Conservation (phyloP, 2,888 invertebrate species). For the Eupithecia pulchellata region DNA sequence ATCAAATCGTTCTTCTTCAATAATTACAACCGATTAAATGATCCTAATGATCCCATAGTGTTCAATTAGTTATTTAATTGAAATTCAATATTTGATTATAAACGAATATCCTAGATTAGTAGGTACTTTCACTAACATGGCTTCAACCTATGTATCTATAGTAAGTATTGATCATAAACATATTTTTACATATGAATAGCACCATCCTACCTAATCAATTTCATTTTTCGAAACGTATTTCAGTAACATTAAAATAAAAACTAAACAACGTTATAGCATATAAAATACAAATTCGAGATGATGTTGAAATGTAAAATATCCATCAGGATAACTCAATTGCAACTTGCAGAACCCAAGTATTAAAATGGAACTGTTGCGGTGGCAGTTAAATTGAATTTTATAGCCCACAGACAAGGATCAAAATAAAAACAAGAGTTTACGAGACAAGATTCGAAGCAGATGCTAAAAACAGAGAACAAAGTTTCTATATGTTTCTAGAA, state of each 20-base stretch:
- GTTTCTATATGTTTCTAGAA: background rate
- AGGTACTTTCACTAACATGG: too few relatives aligned
- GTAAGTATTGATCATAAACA: too few relatives aligned
- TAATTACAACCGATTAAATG: too few relatives aligned
- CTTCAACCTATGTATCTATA: too few relatives aligned
- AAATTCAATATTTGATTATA: too few relatives aligned
- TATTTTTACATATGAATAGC: too few relatives aligned
- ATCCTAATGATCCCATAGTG: too few relatives aligned
- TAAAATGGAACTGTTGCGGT: constrained; percentile 39
- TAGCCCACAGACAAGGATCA: constrained; percentile 37
- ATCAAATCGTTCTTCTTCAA: too few relatives aligned
- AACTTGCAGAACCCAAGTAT: constrained; percentile 29
- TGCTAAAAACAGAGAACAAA: constrained; percentile 16
- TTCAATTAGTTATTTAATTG: too few relatives aligned
- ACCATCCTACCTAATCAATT: background rate
- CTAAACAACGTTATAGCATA: background rate
- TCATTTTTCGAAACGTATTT: background rate
- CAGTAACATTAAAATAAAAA: background rate
- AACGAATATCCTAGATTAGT: too few relatives aligned
- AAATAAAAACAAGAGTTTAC: constrained; percentile 30
- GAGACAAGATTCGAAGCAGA: constrained; percentile 20
- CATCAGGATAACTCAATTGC: constrained; percentile 5
- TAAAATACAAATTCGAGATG: constrained; percentile 11
- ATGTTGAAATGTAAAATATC: constrained; percentile 9
- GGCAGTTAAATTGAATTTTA: constrained; percentile 45